These are phyloP conservation scores for Lithophane leautieri DNA, from an alignment of 2,888 invertebrate genomes.

Conservation along the genomic window DNA sequence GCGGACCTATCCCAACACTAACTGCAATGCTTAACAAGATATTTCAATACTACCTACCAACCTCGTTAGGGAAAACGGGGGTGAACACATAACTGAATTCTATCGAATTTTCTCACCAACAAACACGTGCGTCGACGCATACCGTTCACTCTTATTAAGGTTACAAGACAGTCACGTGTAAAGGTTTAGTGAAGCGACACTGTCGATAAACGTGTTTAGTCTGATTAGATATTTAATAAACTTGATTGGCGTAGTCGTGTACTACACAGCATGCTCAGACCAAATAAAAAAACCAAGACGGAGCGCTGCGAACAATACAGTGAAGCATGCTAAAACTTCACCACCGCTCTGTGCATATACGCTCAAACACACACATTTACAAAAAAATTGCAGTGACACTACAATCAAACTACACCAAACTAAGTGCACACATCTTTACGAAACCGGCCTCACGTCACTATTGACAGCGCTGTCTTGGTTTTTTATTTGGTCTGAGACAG, in stretches of 20 bases:
- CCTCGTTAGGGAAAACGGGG: slow-evolving; percentile 42
- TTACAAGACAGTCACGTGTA: slow-evolving; percentile 59
- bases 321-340: too few relatives aligned
- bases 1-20: slow-evolving; percentile 16
- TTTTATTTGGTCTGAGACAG: too few relatives aligned
- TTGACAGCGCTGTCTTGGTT: too few relatives aligned
- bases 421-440: too few relatives aligned
- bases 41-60: slow-evolving; percentile 41
- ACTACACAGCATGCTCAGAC: background rate
- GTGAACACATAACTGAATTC: slow-evolving; percentile 37
- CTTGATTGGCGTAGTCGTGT: background rate
- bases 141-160: slow-evolving; percentile 50
- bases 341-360: too few relatives aligned
- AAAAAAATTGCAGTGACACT: too few relatives aligned
- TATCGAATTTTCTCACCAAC: slow-evolving; percentile 42
- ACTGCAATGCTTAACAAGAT: slow-evolving; percentile 30
- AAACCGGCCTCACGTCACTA: too few relatives aligned
- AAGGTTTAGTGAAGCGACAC: slow-evolving; percentile 35
- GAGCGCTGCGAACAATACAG: too few relatives aligned
- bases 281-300: too few relatives aligned
- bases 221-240: background rate
- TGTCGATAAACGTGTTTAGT: slow-evolving; percentile 40
- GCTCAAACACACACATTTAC: too few relatives aligned
- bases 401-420: too few relatives aligned
- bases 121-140: slow-evolving; percentile 55